These are phyloP conservation scores for Drosophila peninsularis DNA, from an alignment of 2,888 invertebrate species.

Conservation along the genomic window DNA sequence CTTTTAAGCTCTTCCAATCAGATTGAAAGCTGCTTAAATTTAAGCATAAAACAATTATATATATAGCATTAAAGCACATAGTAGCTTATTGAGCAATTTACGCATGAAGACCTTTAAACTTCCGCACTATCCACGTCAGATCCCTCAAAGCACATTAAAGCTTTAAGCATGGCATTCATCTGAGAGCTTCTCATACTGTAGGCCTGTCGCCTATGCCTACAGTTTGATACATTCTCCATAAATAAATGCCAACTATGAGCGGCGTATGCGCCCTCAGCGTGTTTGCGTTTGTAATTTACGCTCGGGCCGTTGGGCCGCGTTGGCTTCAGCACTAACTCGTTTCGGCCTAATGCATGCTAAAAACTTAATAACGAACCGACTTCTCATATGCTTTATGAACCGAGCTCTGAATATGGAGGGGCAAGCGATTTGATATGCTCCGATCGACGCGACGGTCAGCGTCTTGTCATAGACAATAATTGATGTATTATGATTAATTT, in stretches of 20 bases:
- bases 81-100: too few species aligned
- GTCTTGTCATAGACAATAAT: background rate
- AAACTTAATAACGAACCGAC: constrained; percentile 2
- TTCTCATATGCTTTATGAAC: constrained; percentile 5
- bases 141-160: background rate
- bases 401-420: background rate
- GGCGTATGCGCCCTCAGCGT: background rate
- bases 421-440: background rate
- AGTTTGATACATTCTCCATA: constrained; percentile 27
- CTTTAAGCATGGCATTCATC: background rate
- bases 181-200: background rate
- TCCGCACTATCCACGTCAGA: background rate
- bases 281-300: constrained; percentile 44
- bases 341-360: constrained; percentile 13
- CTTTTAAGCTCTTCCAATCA: too few species aligned
- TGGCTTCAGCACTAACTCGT: constrained; percentile 8
- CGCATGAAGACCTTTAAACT: background rate
- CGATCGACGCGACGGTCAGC: background rate
- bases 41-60: too few species aligned
- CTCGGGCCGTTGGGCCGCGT: background rate
- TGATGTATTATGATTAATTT: constrained; percentile 4
- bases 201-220: constrained; percentile 23
- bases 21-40: too few species aligned
- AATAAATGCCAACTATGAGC: background rate
- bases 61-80: background rate